phyloP scores from a whole-genome alignment of 2,113 vertebrate species.

The Thymallus thymallus region DNA sequence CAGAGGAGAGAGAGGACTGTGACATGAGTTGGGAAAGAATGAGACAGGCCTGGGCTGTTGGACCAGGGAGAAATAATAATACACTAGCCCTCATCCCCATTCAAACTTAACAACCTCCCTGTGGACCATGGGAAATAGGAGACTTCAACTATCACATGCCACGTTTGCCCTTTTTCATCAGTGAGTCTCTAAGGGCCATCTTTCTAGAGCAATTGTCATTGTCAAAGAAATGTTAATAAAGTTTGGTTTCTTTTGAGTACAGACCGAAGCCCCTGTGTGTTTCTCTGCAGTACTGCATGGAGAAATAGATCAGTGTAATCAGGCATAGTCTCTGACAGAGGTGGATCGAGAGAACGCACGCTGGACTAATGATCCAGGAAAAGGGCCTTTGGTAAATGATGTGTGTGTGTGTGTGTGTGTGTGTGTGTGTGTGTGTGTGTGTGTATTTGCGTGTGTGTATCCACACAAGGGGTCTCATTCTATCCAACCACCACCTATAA shows the following conservation, averaged over 20 bases:
- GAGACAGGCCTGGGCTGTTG: neutral
- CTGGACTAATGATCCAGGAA: conserved; percentile 31
- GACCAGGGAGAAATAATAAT: neutral
- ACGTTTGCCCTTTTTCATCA: conserved; percentile 32
- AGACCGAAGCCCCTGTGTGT: conserved; percentile 12
- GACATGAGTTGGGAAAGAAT: neutral
- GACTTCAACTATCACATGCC: conserved; percentile 25
- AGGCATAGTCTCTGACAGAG: conserved; percentile 33
- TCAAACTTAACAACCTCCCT: neutral
- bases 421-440: neutral
- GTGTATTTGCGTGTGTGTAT: neutral
- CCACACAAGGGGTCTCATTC: conserved; percentile 29
- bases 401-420: neutral
- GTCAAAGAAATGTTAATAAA: conserved; percentile 48
- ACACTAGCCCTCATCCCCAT: neutral
- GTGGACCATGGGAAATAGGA: conserved; percentile 24
- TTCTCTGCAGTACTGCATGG: conserved; percentile 11
- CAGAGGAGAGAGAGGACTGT: neutral
- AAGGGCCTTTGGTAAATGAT: neutral
- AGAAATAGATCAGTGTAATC: conserved; percentile 20
- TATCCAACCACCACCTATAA: neutral
- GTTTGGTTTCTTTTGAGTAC: conserved; percentile 7
- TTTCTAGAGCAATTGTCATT: conserved; percentile 31
- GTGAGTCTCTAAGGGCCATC: conserved; percentile 22
- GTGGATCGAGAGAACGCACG: neutral